A percentile compares a stretch with the other conserved stretches of the same genome.
phyloP scores from a whole-genome alignment of 2,888 invertebrate genomes.

The Branchipolynoe longqiensis region DNA sequence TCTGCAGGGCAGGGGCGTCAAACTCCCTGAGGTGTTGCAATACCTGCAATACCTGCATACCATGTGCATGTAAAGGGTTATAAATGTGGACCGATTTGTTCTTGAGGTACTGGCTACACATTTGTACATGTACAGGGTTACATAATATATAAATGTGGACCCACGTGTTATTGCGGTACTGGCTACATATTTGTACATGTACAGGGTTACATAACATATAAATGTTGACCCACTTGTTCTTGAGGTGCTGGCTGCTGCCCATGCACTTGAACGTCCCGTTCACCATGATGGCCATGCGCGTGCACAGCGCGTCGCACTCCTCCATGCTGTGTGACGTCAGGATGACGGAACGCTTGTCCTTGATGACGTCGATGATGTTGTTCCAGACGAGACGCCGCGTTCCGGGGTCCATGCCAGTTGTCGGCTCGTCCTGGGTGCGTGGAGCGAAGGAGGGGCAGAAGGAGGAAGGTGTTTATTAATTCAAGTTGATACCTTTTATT shows the following conservation, averaged over 20 bases:
- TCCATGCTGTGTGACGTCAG: slow-evolving; percentile 82
- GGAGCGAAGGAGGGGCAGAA: neutral
- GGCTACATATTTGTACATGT: slow-evolving; percentile 72
- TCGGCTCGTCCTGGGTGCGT: slow-evolving; percentile 83
- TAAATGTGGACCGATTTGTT: slow-evolving; percentile 75
- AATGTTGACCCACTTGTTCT: slow-evolving; percentile 79
- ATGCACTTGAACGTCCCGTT: slow-evolving; percentile 82
- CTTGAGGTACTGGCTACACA: slow-evolving; percentile 82
- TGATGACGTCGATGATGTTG: slow-evolving; percentile 77
- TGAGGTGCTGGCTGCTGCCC: slow-evolving; percentile 82
- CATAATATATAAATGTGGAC: slow-evolving; percentile 61
- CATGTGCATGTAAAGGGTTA: neutral
- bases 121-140: neutral
- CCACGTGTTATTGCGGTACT: slow-evolving; percentile 82
- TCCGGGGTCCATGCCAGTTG: slow-evolving; percentile 83
- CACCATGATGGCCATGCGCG: slow-evolving; percentile 82
- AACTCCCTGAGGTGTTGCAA: too few relatives aligned
- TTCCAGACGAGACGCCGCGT: slow-evolving; percentile 82
- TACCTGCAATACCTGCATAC: too few relatives aligned
- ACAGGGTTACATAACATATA: neutral
- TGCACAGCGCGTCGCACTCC: slow-evolving; percentile 82
- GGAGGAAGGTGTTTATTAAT: too few relatives aligned
- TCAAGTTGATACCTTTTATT: too few relatives aligned
- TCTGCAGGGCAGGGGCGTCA: too few relatives aligned
- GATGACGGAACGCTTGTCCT: slow-evolving; percentile 79